A percentile compares a stretch with the other conserved stretches of the same genome.
Conservation (phyloP, 2,113 vertebrate genomes). For the Arenaria interpres region DNA sequence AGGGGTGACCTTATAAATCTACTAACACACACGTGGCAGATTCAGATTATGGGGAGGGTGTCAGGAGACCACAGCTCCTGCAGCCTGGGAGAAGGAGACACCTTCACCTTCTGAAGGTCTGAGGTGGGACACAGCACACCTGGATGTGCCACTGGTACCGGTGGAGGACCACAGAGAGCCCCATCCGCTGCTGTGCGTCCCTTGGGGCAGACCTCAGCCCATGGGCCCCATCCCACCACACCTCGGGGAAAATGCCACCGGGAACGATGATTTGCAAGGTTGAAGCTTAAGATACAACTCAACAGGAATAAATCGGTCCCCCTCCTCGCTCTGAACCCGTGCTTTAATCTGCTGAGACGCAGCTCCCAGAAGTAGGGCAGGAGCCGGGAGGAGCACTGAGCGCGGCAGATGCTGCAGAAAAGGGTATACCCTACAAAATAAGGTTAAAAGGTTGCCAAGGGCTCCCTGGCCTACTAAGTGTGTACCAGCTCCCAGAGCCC, state of each 20-base stretch:
- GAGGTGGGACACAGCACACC: not conserved
- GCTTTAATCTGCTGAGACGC: not conserved
- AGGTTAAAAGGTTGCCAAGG: not conserved
- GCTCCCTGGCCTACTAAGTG: not conserved
- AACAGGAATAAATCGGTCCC: not conserved
- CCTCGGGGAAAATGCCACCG: not conserved
- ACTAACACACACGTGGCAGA: not conserved
- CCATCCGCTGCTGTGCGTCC: rapidly evolving
- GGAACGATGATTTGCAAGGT: not conserved
- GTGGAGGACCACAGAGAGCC: rapidly evolving
- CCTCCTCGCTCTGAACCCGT: not conserved
- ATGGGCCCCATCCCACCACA: rapidly evolving
- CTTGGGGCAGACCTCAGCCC: not conserved
- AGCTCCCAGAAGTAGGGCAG: not conserved
- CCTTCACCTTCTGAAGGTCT: not conserved
- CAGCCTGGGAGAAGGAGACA: not conserved
- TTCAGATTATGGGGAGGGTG: not conserved
- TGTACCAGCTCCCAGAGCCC: not conserved
- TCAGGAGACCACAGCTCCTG: not conserved
- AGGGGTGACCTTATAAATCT: not conserved
- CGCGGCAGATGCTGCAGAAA: not conserved
- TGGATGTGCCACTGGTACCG: not conserved
- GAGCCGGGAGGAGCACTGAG: not conserved
- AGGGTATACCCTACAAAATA: not conserved
- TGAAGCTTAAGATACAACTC: not conserved